Conservation (phyloP, 2,113 vertebrate genomes). For the Aleadryas rufinucha region DNA sequence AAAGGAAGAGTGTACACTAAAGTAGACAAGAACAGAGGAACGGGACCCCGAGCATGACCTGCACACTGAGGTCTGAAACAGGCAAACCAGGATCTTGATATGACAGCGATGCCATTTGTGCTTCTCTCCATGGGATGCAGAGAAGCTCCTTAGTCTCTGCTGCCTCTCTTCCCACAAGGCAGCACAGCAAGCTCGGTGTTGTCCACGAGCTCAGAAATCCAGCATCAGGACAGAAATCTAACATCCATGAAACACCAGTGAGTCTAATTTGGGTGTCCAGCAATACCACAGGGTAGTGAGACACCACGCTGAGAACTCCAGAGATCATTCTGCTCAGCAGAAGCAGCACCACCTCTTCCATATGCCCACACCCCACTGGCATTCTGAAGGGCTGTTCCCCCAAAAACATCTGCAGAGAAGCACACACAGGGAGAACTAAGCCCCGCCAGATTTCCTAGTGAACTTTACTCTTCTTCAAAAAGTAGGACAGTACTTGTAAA, state of each 20-base stretch:
- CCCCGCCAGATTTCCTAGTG: neutral
- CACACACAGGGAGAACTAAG: neutral
- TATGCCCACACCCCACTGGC: neutral
- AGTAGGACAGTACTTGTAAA: neutral
- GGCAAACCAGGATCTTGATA: neutral
- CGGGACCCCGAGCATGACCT: neutral
- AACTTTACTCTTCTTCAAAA: neutral
- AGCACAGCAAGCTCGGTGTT: neutral
- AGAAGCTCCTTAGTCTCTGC: neutral
- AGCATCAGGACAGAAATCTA: neutral
- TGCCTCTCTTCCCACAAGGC: neutral
- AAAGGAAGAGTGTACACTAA: neutral
- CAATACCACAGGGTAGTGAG: neutral
- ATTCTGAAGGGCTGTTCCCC: neutral
- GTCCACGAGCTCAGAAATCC: neutral
- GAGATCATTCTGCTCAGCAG: neutral
- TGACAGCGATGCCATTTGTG: neutral
- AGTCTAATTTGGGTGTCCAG: neutral
- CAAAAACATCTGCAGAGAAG: neutral
- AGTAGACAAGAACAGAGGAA: neutral
- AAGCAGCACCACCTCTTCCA: neutral
- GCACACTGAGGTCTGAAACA: neutral
- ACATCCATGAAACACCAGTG: neutral
- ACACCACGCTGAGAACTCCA: neutral
- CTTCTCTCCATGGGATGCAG: neutral